phyloP scores from a whole-genome alignment of 2,888 invertebrate genomes.

The Tanytarsus gracilentus region DNA sequence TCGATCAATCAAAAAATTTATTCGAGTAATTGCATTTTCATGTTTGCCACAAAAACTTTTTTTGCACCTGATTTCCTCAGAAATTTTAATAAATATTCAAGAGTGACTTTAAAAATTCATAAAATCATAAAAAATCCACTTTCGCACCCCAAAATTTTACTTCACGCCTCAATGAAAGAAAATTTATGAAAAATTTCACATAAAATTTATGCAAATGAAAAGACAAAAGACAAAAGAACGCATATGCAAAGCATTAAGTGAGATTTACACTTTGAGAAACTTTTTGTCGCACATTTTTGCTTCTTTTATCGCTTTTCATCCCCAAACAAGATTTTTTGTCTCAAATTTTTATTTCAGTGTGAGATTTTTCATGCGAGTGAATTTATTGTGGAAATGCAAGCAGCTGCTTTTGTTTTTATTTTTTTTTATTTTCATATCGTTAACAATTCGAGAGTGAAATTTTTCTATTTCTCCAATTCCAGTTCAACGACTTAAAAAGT shows the following conservation, averaged over 20 bases:
- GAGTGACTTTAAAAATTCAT: conserved; percentile 1
- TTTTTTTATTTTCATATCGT: conserved; percentile 11
- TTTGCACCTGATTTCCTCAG: background rate
- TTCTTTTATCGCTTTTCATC: conserved; percentile 6
- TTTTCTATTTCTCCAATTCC: too few species aligned
- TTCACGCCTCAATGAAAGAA: background rate
- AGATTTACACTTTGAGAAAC: conserved; percentile 14
- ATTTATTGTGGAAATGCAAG: conserved; percentile 25
- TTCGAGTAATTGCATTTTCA: conserved; percentile 10
- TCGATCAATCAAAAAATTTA: background rate
- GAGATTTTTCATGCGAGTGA: too few species aligned
- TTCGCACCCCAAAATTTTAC: background rate
- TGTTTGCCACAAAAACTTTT: background rate
- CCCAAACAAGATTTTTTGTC: too few species aligned
- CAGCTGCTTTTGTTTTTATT: conserved; percentile 20
- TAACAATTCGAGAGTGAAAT: too few species aligned
- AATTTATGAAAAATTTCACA: background rate
- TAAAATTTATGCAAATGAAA: background rate
- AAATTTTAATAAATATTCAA: too few species aligned
- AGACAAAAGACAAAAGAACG: background rate
- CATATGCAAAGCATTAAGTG: conserved; percentile 14
- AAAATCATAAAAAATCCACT: too few species aligned
- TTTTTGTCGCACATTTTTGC: background rate
- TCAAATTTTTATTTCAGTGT: too few species aligned
- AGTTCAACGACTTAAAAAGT: too few species aligned